Conservation (phyloP, 2,797 vertebrate species). For the Cirrhinus mrigala region DNA sequence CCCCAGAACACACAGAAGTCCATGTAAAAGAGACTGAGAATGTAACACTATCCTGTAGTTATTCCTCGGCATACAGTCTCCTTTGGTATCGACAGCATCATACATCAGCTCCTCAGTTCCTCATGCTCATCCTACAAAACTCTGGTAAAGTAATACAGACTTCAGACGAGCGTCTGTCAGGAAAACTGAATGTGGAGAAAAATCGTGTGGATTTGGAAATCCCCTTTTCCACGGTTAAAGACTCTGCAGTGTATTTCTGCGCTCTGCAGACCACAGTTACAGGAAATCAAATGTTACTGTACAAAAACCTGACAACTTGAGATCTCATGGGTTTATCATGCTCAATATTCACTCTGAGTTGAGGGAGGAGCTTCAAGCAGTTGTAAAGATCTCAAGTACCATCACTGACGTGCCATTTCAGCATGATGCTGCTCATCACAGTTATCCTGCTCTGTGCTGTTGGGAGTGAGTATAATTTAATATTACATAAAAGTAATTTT, state of each 20-base stretch:
- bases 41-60: background rate
- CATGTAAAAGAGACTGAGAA: background rate
- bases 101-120: constrained; percentile 1
- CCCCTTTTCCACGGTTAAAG: constrained; percentile 17
- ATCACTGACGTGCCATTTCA: background rate
- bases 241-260: constrained; percentile 44
- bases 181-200: constrained; percentile 27
- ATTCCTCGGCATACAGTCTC: constrained; percentile 19
- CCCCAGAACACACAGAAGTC: background rate
- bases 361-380: constrained; percentile 17
- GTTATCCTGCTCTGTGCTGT: constrained; percentile 11
- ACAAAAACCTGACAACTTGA: constrained; percentile 25
- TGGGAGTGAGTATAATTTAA: constrained; percentile 8
- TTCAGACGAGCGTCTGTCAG: constrained; percentile 3
- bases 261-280: constrained; percentile 48
- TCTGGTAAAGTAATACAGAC: background rate
- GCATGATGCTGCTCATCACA: constrained; percentile 9
- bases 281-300: constrained; percentile 29
- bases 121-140: constrained; percentile 6
- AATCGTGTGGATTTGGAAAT: constrained; percentile 37
- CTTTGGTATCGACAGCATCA: constrained; percentile 35
- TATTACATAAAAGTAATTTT: background rate
- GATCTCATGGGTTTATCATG: background rate
- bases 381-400: background rate
- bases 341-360: background rate